phyloP scores from a whole-genome alignment of 2,888 invertebrate genomes.

The Chaetoderma sp. region DNA sequence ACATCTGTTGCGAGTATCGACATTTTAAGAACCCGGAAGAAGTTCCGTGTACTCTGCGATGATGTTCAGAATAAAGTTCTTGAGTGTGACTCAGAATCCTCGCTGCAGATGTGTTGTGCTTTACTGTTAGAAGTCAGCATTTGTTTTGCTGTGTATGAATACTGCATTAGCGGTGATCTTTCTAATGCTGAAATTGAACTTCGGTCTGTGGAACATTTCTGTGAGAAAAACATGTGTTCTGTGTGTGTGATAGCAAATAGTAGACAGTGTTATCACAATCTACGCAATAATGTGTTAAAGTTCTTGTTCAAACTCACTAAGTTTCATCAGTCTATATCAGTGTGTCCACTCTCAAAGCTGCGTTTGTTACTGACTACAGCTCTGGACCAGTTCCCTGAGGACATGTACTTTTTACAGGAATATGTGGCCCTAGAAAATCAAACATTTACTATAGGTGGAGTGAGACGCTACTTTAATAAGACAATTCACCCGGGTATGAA shows the following conservation, averaged over 20 bases:
- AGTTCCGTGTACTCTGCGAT: constrained; percentile 29
- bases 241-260: constrained; percentile 24
- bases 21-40: constrained; percentile 37
- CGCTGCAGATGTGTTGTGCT: too few relatives aligned
- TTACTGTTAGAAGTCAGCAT: constrained; percentile 35
- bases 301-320: neutral
- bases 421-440: constrained; percentile 55
- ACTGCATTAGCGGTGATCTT: constrained; percentile 49
- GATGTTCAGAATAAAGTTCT: too few relatives aligned
- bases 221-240: neutral
- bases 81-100: too few relatives aligned
- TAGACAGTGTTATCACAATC: constrained; percentile 48
- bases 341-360: constrained; percentile 42
- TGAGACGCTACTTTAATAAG: constrained; percentile 54
- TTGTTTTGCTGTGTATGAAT: constrained; percentile 61
- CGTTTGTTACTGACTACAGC: constrained; percentile 46
- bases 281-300: constrained; percentile 37
- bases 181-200: constrained; percentile 35
- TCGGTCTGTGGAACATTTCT: constrained; percentile 11
- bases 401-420: constrained; percentile 46
- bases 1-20: too few relatives aligned
- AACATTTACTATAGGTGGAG: constrained; percentile 53
- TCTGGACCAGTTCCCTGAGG: constrained; percentile 50
- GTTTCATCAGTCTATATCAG: neutral
- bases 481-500: constrained; percentile 17